Evolutionary conservation across 1,140 invertebrate genomes (phyloP), one percentile per base, ranked within the genome.

Genomic region (Drosophila bipectinata): DNA sequence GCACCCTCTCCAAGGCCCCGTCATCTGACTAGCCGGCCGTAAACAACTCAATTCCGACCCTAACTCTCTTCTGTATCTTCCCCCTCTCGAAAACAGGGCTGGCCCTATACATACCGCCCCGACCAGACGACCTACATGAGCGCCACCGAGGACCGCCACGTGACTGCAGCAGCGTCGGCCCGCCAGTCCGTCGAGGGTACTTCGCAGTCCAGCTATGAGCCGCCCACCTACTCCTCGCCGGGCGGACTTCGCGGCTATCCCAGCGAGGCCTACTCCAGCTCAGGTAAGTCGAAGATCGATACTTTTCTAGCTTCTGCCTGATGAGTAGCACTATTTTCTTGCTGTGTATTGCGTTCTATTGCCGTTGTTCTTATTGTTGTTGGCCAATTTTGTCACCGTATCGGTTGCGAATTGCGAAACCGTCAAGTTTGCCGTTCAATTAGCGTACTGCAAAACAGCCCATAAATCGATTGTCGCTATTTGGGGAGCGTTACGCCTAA

Each of bases 131-230:
- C 74, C 71, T 91, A 91, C 68, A 91, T 91, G 85, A 90, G 77
- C 66, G 90, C 85, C 64, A 81, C 77, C 51, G 91, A 90, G 55
- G 91, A 92, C 30, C 84, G 91, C 48, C 90, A 92, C 79, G 88
- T 85, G 24, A 79, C 60, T 52, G 90, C 85, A 18, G 90, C 79
- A 32, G 90, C 79, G 57, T 88, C 90, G 28, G 90, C 90, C 64
- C 78, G 91, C 26, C 91, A 92, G 64, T 92, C 91, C 32, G 91
- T 91, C 26, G 91, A 92, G 69, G 91, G 88, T 41, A 90, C 90
- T 14, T 92, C 91, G 44, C 91, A 91, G 79, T 91, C 91, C 58
- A 92, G 91, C 60, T 92, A 92, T 51, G 91, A 92, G 78, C 89
- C 91, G 55, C 85, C 91, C 79, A 90, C 91, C 37, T 92, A 91